Evolutionary conservation across 2,113 vertebrate genomes (phyloP), one percentile per base, ranked within the genome.

Genomic region (Poeciliopsis retropinna): DNA sequence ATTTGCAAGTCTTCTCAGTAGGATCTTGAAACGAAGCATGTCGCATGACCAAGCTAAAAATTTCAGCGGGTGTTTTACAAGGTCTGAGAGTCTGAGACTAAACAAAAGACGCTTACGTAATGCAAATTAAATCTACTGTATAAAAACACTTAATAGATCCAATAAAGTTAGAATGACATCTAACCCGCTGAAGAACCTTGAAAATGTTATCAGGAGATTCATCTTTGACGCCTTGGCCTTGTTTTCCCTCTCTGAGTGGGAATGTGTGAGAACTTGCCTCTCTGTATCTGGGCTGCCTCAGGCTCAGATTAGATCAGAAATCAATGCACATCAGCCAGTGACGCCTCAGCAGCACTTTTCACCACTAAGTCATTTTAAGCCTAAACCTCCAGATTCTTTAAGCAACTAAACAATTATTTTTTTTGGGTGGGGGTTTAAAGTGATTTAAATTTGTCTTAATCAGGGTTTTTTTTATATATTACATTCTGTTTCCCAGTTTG

Each of bases 261-360:
- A 79, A 62, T 31, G 67, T 44, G 75, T 85, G 78, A 87, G 76
- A 82, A 80, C 63, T 25, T 0, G 51, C 69, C 72, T 79, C 41
- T 77, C 67, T 78, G 74, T 70, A 28, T 79, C 76, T 76, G 17
- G 0, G 41, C 75, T 71, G 76, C 77, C 74, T 77, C 69, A 0
- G 66, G 74, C 78, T 72, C 64, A 81, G 83, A 85, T 89, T 85
- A 86, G 76, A 88, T 88, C 79, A 73, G 47, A 87, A 85, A 88
- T 90, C 88, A 68, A 87, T 90, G 80, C 41, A 28, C 34, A 81
- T 79, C 76, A 83, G 75, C 54, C 78, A 6, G 64, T 19, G 72
- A 75, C 64, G 75, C 70, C 47, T 34, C 27, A 66, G 72, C 39
- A 67, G 77, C 72, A 70, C 69, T 75, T 82, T 73, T 82, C 73